Percentiles rank a stretch among this genome's conserved stretches.
These are phyloP conservation scores for Ornithoptera alexandrae DNA, from an alignment of 2,888 invertebrate species.

Conservation along the genomic window DNA sequence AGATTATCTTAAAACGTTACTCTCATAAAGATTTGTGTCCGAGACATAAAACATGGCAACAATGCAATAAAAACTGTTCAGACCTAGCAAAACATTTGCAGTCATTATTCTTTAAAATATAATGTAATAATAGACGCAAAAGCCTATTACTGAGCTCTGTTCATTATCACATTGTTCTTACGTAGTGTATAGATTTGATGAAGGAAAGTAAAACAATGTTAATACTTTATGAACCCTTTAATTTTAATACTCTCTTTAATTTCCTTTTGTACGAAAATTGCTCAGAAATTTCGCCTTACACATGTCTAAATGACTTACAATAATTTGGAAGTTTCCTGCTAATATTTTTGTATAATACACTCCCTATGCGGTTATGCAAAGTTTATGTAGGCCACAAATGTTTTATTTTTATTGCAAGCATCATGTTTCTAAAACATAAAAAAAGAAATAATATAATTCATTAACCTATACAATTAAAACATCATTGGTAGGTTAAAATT, in stretches of 20 bases:
- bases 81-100: too few species aligned
- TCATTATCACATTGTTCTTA: too few species aligned
- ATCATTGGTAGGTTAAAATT: slow-evolving; percentile 7
- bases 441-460: background rate
- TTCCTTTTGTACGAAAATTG: slow-evolving; percentile 46
- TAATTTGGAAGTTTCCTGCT: background rate
- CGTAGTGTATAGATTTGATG: too few species aligned
- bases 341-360: background rate
- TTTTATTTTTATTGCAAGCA: slow-evolving; percentile 14
- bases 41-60: too few species aligned
- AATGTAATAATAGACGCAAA: too few species aligned
- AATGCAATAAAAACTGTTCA: too few species aligned
- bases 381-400: slow-evolving; percentile 17
- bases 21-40: too few species aligned
- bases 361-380: background rate
- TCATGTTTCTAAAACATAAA: slow-evolving; percentile 3
- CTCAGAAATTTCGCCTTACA: slow-evolving; percentile 17
- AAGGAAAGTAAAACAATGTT: slow-evolving; percentile 46
- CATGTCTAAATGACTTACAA: slow-evolving; percentile 18
- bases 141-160: too few species aligned
- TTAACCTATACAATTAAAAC: slow-evolving; percentile 1
- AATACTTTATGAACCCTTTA: slow-evolving; percentile 64
- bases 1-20: too few species aligned
- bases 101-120: too few species aligned
- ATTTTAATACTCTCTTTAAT: slow-evolving; percentile 67